Evolutionary conservation across 2,113 vertebrate genomes (phyloP), one percentile per base, ranked within the genome.

Genomic region (Cepphus grylle): DNA sequence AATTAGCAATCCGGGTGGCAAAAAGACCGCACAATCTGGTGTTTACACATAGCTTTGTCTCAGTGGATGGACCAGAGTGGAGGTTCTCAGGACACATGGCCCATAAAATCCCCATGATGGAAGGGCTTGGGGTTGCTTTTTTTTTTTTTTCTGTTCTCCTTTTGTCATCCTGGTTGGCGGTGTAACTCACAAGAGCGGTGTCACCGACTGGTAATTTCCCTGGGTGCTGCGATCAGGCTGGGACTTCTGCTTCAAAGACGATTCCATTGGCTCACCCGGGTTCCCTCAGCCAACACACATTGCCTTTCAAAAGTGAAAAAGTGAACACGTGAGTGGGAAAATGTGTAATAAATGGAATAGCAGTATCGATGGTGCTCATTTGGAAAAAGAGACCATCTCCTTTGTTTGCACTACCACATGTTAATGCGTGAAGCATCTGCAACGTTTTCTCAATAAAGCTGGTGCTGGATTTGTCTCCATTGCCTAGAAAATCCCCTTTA

Each of bases 401-500:
- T 91, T 77, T 50, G 65, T 72, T 70, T 86, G 45, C 36, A 67
- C 23, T 70, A 74, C 79, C 83, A 52, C 38, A 23, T 45, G 43
- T 65, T 52, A 66, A 59, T 0, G 6, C 52, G 22, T 70, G 52
- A 67, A 81, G 66, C 55, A 79, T 91, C 90, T 92, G 63, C 1
- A 0, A 62, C 0, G 0, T 62, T 72, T 55, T 1, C 69, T 94
- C 55, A 55, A 58, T 52, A 86, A 82, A 74, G 61, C 86, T 77
- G 86, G 25, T 4, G 9, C 80, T 81, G 84, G 38, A 81, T 92
- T 89, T 92, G 30, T 76, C 71, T 96, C 86, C 59, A 73, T 88
- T 87, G 79, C 65, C 53, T 67, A 70, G 87, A 96, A 97, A 93
- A 96, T 85, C 86, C 55, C 22, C 76, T 94, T 74, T 88, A 86